Evolutionary conservation across 2,113 vertebrate species (phyloP), one percentile per base, ranked within the genome.

Genomic region (Chascanopsetta lugubris): DNA sequence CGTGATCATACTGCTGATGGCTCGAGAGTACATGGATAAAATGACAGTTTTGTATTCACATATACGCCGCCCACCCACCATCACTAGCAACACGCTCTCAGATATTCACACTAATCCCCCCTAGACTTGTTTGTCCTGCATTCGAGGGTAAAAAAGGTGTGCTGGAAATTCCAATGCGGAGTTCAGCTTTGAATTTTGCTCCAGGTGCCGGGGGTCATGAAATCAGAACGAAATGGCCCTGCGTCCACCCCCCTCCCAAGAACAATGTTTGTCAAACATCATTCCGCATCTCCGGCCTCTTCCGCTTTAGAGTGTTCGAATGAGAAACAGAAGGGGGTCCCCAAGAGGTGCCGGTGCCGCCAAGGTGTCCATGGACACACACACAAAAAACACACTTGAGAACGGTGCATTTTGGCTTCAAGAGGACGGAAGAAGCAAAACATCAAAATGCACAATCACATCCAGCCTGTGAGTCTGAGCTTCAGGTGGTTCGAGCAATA

Each of bases 1-100:
- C 79, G 85, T 88, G 87, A 89, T 89, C 85, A 47, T 79, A 90
- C 86, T 90, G 80, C 67, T 74, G 84, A 90, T 86, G 77, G 82
- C 73, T 70, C 11, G 30, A 80, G 73, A 80, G 80, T 55, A 74
- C 63, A 54, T 26, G 3, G 59, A 65, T 77, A 71, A 82, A 87
- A 83, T 77, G 73, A 80, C 79, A 79, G 69, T 79, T 84, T 82
- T 79, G 75, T 82, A 80, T 78, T 73, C 72, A 42, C 54, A 59
- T 51, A 70, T 75, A 66, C 60, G 18, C 71, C 51, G 15, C 70
- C 68, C 79, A 55, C 55, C 67, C 69, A 65, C 71, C n/a, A 2
- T 34, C 61, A 43, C 51, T 34, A 24, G 61, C 8, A 58, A 62
- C 11, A 18, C 42, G 21, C 26, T 58, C 61, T 27, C 26, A 36